phyloP scores from a whole-genome alignment of 2,113 vertebrate genomes.

The Syngnathoides biaculeatus region DNA sequence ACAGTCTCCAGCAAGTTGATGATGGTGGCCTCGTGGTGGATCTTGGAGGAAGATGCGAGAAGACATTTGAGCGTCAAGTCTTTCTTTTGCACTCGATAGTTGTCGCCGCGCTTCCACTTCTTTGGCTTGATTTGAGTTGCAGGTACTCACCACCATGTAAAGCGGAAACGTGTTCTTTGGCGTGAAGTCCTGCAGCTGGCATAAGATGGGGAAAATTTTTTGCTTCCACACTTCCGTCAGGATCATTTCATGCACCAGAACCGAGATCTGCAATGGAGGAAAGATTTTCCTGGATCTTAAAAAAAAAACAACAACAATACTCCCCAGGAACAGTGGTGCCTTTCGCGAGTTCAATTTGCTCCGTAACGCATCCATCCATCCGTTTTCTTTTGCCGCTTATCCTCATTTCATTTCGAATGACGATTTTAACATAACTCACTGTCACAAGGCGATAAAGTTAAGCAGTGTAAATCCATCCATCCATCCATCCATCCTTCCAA shows the following conservation, averaged over 20 bases:
- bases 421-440: no score
- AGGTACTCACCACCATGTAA: conserved; percentile 88
- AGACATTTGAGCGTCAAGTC: not conserved
- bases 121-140: no score
- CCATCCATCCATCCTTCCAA: no score
- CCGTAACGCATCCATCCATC: no score
- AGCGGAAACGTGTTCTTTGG: conserved; percentile 86
- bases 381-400: no score
- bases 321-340: no score
- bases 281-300: not conserved
- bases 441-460: no score
- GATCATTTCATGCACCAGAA: conserved; percentile 85
- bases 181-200: conserved; percentile 86
- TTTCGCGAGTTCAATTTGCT: no score
- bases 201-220: conserved; percentile 86
- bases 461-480: no score
- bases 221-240: conserved; percentile 90
- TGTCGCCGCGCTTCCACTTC: not conserved
- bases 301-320: no score
- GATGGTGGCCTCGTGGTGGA: conserved; percentile 89
- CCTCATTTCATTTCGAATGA: no score
- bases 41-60: conserved; percentile 58
- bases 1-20: conserved; percentile 92
- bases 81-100: no score
- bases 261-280: conserved; percentile 73